Evolutionary conservation across 2,888 invertebrate genomes (phyloP).

Genomic region (Megamerina dolium): DNA sequence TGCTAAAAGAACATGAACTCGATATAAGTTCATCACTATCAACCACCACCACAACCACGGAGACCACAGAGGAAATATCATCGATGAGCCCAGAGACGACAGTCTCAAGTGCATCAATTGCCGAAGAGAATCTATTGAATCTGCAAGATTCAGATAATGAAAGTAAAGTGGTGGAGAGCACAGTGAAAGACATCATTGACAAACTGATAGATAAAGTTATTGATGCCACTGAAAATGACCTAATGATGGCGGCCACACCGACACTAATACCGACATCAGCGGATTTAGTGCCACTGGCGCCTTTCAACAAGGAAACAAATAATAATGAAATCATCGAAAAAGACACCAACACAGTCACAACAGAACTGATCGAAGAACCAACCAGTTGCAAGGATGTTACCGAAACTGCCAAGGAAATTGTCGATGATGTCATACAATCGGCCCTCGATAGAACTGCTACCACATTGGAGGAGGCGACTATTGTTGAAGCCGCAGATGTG

Average conservation of each 20-base stretch:
- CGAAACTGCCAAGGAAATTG: conserved; percentile 31
- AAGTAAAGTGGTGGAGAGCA: conserved; percentile 26
- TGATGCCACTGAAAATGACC: conserved; percentile 27
- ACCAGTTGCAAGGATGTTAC: conserved; percentile 18
- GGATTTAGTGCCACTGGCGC: background rate
- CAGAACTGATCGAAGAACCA: conserved; percentile 4
- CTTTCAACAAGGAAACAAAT: conserved; percentile 25
- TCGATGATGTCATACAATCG: conserved; percentile 35
- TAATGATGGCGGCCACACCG: conserved; percentile 17
- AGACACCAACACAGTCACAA: background rate
- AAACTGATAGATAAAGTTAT: conserved; percentile 44
- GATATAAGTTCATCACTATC: conserved; percentile 32
- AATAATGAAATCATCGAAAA: conserved; percentile 25
- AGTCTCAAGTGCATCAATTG: conserved; percentile 24
- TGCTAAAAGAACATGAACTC: conserved; percentile 5
- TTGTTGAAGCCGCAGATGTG: background rate
- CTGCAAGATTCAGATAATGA: conserved; percentile 19
- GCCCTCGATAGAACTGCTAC: conserved; percentile 28
- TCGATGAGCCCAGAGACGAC: conserved; percentile 29
- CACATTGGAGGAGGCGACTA: background rate
- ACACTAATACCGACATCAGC: too few relatives aligned
- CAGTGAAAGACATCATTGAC: conserved; percentile 42
- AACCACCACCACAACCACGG: conserved; percentile 23
- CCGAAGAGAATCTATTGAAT: conserved; percentile 22
- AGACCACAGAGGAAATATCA: conserved; percentile 30